Percentiles rank a stretch among this genome's conserved stretches.
Evolutionary conservation across 2,797 vertebrate genomes (phyloP).

Genomic region (Pangasius mekongensis): DNA sequence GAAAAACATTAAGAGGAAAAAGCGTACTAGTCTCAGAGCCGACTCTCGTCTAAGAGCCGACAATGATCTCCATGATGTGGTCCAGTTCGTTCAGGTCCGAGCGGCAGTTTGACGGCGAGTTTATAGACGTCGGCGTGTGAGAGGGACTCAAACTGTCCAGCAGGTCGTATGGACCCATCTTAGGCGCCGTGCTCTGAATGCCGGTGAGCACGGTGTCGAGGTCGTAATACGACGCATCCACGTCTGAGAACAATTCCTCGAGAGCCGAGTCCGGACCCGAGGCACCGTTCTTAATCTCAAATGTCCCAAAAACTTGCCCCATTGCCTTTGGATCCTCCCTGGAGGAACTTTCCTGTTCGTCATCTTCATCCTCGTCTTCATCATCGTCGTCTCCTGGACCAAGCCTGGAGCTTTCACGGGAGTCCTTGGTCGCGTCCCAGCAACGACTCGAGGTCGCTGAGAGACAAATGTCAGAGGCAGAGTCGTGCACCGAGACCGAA

Average conservation of each 20-base stretch:
- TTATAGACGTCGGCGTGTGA: constrained; percentile 67
- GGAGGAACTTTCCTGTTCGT: constrained; percentile 42
- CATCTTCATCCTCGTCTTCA: constrained; percentile 52
- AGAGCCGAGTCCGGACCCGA: constrained; percentile 79
- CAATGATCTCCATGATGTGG: constrained; percentile 87
- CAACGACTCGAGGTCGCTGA: constrained; percentile 65
- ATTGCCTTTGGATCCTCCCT: constrained; percentile 72
- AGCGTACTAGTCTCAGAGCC: constrained; percentile 40
- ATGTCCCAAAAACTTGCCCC: constrained; percentile 83
- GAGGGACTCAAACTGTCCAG: constrained; percentile 85
- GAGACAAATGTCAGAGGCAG: constrained; percentile 59
- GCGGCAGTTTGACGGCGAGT: constrained; percentile 79
- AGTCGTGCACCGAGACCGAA: constrained; percentile 53
- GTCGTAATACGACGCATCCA: constrained; percentile 92
- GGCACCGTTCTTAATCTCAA: constrained; percentile 77
- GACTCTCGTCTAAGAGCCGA: constrained; percentile 79
- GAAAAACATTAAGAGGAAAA: constrained; percentile 49
- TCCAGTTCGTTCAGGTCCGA: constrained; percentile 85
- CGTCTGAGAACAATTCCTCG: constrained; percentile 93
- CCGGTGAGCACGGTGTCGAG: constrained; percentile 94
- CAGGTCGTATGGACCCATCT: constrained; percentile 87
- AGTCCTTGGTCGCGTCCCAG: constrained; percentile 64
- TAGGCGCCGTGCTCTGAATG: constrained; percentile 84
- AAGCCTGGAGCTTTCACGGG: constrained; percentile 46
- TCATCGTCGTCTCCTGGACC: constrained; percentile 41